These are phyloP conservation scores for Cosmia trapezina DNA, from an alignment of 2,888 invertebrate genomes.

Conservation along the genomic window DNA sequence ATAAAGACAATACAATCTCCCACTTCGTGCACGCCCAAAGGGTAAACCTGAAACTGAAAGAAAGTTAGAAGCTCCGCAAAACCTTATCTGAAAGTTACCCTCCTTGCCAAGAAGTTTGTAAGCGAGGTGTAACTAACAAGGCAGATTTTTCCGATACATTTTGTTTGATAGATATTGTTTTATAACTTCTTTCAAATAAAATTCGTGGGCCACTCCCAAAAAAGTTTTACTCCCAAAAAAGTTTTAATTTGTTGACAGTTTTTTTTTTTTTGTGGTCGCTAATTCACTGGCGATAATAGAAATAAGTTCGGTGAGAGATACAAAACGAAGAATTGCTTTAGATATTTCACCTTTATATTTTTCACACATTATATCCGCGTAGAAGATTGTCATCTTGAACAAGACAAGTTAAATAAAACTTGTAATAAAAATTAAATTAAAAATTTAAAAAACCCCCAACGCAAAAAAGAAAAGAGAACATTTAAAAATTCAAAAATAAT, in stretches of 20 bases:
- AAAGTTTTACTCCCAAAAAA: slow-evolving; percentile 19
- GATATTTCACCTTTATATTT: neutral
- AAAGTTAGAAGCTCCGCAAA: slow-evolving; percentile 38
- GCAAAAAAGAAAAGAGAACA: too few relatives aligned
- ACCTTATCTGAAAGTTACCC: slow-evolving; percentile 53
- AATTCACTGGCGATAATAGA: slow-evolving; percentile 6
- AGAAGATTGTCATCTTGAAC: neutral
- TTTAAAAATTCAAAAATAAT: too few relatives aligned
- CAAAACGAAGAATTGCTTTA: neutral
- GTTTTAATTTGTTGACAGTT: slow-evolving; percentile 32
- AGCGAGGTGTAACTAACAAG: slow-evolving; percentile 38
- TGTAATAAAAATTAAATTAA: too few relatives aligned
- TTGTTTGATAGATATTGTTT: slow-evolving; percentile 51
- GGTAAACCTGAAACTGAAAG: slow-evolving; percentile 31
- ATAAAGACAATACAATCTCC: slow-evolving; percentile 23
- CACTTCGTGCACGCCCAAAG: slow-evolving; percentile 22
- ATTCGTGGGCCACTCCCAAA: neutral
- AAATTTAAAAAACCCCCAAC: too few relatives aligned
- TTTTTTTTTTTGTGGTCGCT: neutral
- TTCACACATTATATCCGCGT: neutral
- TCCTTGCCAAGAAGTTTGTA: slow-evolving; percentile 39
- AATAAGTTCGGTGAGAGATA: neutral
- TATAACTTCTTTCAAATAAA: slow-evolving; percentile 33
- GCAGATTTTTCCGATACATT: slow-evolving; percentile 51
- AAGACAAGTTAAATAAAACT: neutral